Evolutionary conservation across 2,888 invertebrate genomes (phyloP).

Genomic region (Parnassius orleans): DNA sequence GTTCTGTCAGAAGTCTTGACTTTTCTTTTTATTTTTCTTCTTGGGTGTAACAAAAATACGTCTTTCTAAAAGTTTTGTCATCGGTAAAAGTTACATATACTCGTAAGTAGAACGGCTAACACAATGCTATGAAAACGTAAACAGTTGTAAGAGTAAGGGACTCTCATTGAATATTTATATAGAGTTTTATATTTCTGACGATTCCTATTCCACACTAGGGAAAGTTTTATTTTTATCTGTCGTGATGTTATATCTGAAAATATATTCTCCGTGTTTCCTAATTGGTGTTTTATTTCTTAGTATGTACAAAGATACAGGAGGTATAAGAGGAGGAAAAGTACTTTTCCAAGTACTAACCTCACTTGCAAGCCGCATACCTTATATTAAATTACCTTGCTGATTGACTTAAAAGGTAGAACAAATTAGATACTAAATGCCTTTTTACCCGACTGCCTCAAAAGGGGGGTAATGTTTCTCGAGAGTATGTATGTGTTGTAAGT

Average conservation of each 20-base stretch:
- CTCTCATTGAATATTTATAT: conserved; percentile 76
- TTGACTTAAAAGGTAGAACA: neutral
- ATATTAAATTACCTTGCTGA: too few relatives aligned
- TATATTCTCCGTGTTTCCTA: conserved; percentile 80
- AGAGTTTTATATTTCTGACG: conserved; percentile 74
- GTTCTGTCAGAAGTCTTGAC: too few relatives aligned
- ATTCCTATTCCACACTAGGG: conserved; percentile 69
- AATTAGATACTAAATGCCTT: neutral
- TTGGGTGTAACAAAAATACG: neutral
- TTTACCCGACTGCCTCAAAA: neutral
- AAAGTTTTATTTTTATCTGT: conserved; percentile 77
- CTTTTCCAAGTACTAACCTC: neutral
- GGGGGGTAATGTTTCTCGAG: neutral
- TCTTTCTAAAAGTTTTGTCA: conserved; percentile 32
- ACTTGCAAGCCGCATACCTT: neutral
- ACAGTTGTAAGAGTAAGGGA: conserved; percentile 32
- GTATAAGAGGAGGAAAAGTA: neutral
- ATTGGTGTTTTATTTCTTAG: conserved; percentile 45
- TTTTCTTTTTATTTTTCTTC: too few relatives aligned
- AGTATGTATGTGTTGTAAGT: neutral
- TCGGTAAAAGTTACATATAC: conserved; percentile 29
- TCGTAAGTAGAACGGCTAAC: conserved; percentile 22
- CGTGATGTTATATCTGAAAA: conserved; percentile 78
- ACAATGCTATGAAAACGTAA: conserved; percentile 5
- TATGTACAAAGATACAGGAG: neutral